Evolutionary conservation across 2,888 invertebrate species (phyloP), one percentile per base, ranked within the genome.

Genomic region (Apodemia zela): DNA sequence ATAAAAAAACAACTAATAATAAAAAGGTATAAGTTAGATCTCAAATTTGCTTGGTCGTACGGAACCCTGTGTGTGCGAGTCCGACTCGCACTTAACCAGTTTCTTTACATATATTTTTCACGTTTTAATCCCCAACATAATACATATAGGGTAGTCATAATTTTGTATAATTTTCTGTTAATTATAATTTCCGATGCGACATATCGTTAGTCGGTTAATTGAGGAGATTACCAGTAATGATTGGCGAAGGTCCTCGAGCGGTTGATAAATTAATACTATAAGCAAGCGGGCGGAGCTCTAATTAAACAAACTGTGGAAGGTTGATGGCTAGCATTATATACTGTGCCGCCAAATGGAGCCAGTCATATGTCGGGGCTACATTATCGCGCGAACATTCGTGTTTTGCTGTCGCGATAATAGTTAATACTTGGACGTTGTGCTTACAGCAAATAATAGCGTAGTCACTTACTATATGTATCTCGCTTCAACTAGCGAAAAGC

Each of bases 211-310:
- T 69, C 65, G 60, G 66, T 66, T 68, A 68, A 69, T 70, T 67
- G 67, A 70, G 66, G 69, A 66, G 65, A 63, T 62, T 59, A 57
- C 58, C 58, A 17, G 62, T 65, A 67, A 66, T 67, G 60, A 71
- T 69, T 69, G 68, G 64, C 65, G 67, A 59, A 69, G 67, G 66
- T 68, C 71, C 69, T 69, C 66, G 64, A 71, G 69, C 68, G 67
- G 66, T 72, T 74, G 71, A 73, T 73, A 72, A 76, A 75, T 70
- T 68, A 65, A 65, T 63, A 62, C 63, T 62, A 63, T 64, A 66
- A 63, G 65, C 57, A 64, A 64, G 67, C 49, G 54, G 63, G 65
- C 58, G 65, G 67, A 54, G 60, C 66, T 62, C 65, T 66, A 66
- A 71, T 69, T 67, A 69, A 67, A 67, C 67, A 47, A 66, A 64